Evolutionary conservation across 2,113 vertebrate genomes (phyloP).

Genomic region (Copsychus sechellarum): DNA sequence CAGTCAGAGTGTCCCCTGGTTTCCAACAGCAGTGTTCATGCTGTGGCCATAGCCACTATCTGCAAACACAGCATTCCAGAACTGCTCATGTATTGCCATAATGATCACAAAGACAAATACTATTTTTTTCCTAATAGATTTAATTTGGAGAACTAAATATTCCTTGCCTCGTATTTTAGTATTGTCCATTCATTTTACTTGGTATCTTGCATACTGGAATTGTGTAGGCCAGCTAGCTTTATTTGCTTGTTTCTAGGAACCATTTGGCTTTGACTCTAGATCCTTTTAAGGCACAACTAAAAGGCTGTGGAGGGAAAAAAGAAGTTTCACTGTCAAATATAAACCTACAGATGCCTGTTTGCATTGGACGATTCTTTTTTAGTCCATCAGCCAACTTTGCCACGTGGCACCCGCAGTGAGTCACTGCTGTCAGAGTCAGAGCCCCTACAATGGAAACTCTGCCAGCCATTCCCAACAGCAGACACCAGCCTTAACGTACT

Average conservation of each 20-base stretch:
- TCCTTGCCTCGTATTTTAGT: not conserved
- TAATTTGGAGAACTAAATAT: not conserved
- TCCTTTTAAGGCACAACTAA: not conserved
- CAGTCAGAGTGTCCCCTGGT: not conserved
- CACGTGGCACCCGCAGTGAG: not conserved
- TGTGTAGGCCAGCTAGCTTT: not conserved
- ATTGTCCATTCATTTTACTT: not conserved
- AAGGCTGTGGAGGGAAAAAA: not conserved
- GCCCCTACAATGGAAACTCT: not conserved
- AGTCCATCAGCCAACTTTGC: not conserved
- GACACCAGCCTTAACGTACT: rapidly evolving
- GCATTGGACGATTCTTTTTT: not conserved
- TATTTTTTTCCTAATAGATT: not conserved
- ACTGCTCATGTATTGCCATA: not conserved
- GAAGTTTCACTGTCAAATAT: not conserved
- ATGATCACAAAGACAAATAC: not conserved
- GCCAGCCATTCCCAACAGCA: not conserved
- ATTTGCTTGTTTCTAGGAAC: not conserved
- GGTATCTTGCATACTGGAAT: not conserved
- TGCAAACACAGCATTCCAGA: not conserved
- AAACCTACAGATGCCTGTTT: not conserved
- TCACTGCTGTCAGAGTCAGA: not conserved
- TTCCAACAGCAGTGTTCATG: not conserved
- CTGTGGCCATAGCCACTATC: not conserved
- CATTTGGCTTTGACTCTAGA: not conserved